Base-by-base conservation (phyloP, 2,113 vertebrate genomes). In the Salvator merianae region DNA sequence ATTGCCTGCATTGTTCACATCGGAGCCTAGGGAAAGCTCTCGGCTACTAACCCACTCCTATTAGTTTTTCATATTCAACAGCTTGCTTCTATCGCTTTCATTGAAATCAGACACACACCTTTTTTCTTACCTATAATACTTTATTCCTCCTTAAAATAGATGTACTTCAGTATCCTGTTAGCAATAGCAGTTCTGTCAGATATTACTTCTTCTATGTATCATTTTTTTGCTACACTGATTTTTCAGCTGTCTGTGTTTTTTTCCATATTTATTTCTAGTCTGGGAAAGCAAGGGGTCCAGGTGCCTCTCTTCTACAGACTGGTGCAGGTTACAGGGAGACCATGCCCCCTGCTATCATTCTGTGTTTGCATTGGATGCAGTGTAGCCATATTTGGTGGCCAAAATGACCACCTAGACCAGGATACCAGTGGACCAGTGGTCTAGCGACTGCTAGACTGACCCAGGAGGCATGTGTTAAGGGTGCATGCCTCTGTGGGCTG, bases 21-120 rank as follows among this genome's bases (percentile, higher is more conserved):
- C 47, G 62, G 88, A 92, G 90, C 32, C 79, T 50, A 89, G 85
- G 85, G 86, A 91, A 92, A 69, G 26, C 90, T 77, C 66, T 85
- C 65, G 53, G 88, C 87, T 92, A 90, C 80, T 79, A 84, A 85
- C 87, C 82, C 75, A 80, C 13, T 26, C 84, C 12, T 1, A 36
- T 91, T 88, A 86, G 80, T 88, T 84, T 91, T 86, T 50, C 83
- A 0, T 28, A 79, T 85, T 80, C 82, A 75, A 13, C 75, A 7
- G 26, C 55, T 85, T 83, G 28, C 77, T 86, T 76, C 69, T 88
- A 28, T 73, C 87, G 76, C 55, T 91, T 88, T 86, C 83, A 79
- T 32, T 74, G 47, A 69, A 82, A 82, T 77, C 82, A 89, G 85
- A 68, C 3, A 3, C 78, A 55, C 47, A 72, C 26, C 68, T 50